phyloP scores from a whole-genome alignment of 1,140 invertebrate species.

The Cyrtorhinus lividipennis region DNA sequence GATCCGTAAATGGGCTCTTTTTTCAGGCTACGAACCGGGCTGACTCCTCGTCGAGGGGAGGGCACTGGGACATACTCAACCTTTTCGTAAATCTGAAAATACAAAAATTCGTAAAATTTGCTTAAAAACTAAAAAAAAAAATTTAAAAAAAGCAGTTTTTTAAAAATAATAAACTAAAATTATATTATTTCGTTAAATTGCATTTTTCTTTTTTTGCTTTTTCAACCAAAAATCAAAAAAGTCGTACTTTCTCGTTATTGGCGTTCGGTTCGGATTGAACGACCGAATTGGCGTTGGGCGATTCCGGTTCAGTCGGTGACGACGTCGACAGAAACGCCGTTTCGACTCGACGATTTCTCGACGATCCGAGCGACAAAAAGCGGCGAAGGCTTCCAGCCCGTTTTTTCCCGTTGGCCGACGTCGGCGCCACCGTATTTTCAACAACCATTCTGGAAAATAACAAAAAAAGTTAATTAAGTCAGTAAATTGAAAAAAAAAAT shows the following conservation, averaged over 20 bases:
- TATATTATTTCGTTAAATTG: too few species aligned
- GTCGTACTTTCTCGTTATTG: too few species aligned
- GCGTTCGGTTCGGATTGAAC: too few species aligned
- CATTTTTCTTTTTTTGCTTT: too few species aligned
- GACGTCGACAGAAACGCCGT: background rate
- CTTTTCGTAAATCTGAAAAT: slow-evolving; percentile 2
- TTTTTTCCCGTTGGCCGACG: background rate
- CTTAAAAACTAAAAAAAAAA: too few species aligned
- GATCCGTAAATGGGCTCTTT: slow-evolving; percentile 1
- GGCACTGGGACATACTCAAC: slow-evolving; percentile 1
- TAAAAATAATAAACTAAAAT: too few species aligned
- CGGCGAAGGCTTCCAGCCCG: background rate
- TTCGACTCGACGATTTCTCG: background rate
- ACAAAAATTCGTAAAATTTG: too few species aligned
- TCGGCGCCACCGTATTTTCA: background rate
- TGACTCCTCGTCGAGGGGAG: background rate
- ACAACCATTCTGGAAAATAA: background rate
- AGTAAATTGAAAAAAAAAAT: too few species aligned
- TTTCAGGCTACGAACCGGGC: background rate
- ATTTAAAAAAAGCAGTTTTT: too few species aligned
- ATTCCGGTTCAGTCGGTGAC: background rate
- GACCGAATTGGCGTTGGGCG: too few species aligned
- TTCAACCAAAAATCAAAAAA: too few species aligned
- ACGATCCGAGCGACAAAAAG: background rate
- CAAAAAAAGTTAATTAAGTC: too few species aligned